Base-by-base conservation (phyloP, 35 echinoderm and acorn worm species). In the Ophioderma brevispina region DNA sequence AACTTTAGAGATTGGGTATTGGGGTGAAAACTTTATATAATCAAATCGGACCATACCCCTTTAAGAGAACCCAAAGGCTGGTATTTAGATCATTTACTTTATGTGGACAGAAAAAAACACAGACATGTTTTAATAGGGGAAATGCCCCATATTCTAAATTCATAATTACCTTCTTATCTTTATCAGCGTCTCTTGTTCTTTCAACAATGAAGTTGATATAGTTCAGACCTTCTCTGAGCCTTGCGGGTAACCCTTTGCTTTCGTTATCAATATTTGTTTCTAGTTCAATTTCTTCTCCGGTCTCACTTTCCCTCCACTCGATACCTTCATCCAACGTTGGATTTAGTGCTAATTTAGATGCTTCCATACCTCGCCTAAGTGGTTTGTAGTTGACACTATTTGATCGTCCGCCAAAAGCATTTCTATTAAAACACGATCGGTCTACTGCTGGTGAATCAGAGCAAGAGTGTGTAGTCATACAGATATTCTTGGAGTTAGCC, bases 171-270 rank as follows among this genome's bases (percentile, higher is more conserved):
- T 85, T 87, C 64, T 89, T 92, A 64, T 91, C 90, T 78, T 89
- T 92, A 75, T 96, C 94, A 31, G 82, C 85, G 13, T 86, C 91
- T 84, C 91, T 96, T 28, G 94, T 96, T 55, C 94, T 87, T 79
- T 96, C 94, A 11, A 96, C 94, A 31, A 96, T 92, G 40, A 82
- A 96, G 35, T 92, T 89, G 38, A 96, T 87, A 52, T 85, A 92
- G 19, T 89, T 90, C 35, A 96, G 52, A 0, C 94, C 94, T 19
- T 96, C 94, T 55, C 80, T 87, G 38, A 96, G 75, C 43, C 94
- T 78, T 34, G 94, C 80, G 31, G 90, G 90, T 36, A 85, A 21
- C 40, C 81, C 52, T 79, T 64, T 78, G 23, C 32, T 38, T 55
- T 89, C 83, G 79, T 55, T 38, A 39, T 92, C 89, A 0, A 92